Base-by-base conservation (phyloP, 2,113 vertebrate genomes). In the Neoarius graeffei region DNA sequence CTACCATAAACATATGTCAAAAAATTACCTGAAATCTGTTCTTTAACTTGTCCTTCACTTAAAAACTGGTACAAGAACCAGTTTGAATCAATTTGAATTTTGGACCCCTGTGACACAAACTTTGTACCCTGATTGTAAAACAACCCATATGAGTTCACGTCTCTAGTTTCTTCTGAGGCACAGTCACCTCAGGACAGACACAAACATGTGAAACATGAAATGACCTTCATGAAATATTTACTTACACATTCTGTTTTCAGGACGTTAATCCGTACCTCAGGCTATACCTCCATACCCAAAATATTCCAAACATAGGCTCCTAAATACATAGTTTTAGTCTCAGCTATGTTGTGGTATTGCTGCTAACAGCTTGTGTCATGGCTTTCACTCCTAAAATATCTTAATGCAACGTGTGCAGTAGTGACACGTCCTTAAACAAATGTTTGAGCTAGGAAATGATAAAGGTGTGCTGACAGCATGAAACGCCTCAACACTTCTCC, bases 371-470 rank as follows among this genome's bases (percentile, higher is more conserved):
- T 15, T 81, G 11, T 66, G 11, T 20, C 30, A 56, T 48, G 59
- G 19, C 71, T 30, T 64, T 84, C 59, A 42, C 5, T 77, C 81
- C 81, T 64, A 52, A 79, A 57, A 73, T 60, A 84, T 64, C 42
- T 35, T 25, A 66, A 42, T 15, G 77, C 88, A 66, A 88, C 89
- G 90, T 92, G 92, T 89, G 71, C 59, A 5, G 25, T 42, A 30
- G 62, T 48, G n/a, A 81, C 83, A 92, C 91, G 92, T 93, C 91
- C 91, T 90, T 89, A 89, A 89, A 84, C 88, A 91, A 91, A 83
- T 82, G 85, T 89, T 88, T 89, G 91, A 66, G 64, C 42, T 67
- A 1, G 30, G 56, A 10, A 17, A 9, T 59, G 54, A 17, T 84
- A 56, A 56, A 87, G 88, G 93, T 92, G 92, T 89, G 94, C 91